Evolutionary conservation across 2,797 vertebrate species (phyloP).

Genomic region (Eleutherodactylus coqui): DNA sequence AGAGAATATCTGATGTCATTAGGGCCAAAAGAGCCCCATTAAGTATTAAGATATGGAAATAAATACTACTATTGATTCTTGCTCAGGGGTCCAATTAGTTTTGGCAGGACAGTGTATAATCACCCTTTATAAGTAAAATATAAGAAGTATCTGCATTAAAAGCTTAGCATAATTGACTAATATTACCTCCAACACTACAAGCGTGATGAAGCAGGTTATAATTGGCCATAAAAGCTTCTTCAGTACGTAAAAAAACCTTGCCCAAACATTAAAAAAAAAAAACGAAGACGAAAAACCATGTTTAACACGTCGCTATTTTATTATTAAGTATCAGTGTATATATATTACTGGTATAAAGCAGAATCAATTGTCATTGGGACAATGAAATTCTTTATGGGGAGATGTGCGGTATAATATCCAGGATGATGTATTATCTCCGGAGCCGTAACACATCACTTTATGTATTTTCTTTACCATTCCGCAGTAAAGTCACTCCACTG

Average conservation of each 20-base stretch:
- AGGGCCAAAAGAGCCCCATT: too few species aligned
- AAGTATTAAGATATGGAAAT: too few species aligned
- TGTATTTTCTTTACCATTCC: conserved; percentile 16
- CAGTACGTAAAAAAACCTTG: background rate
- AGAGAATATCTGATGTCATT: too few species aligned
- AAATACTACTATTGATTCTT: too few species aligned
- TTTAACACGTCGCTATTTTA: background rate
- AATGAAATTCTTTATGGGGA: conserved; percentile 30
- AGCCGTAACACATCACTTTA: conserved; percentile 1
- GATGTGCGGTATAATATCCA: background rate
- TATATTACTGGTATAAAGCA: conserved; percentile 17
- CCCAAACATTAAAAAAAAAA: conserved; percentile 1
- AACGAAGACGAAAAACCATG: conserved; percentile 19
- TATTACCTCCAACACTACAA: background rate
- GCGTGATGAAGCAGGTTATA: background rate
- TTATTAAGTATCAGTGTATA: conserved; percentile 3
- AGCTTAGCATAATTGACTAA: background rate
- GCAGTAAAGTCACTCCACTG: fast-evolving
- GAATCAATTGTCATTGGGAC: conserved; percentile 32
- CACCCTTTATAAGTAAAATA: background rate
- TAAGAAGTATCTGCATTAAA: background rate
- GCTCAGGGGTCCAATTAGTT: too few species aligned
- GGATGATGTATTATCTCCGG: conserved; percentile 33
- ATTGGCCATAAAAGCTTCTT: conserved; percentile 8
- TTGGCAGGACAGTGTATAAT: too few species aligned